Conservation (phyloP, 2,113 vertebrate species). For the Vicugna pacos region DNA sequence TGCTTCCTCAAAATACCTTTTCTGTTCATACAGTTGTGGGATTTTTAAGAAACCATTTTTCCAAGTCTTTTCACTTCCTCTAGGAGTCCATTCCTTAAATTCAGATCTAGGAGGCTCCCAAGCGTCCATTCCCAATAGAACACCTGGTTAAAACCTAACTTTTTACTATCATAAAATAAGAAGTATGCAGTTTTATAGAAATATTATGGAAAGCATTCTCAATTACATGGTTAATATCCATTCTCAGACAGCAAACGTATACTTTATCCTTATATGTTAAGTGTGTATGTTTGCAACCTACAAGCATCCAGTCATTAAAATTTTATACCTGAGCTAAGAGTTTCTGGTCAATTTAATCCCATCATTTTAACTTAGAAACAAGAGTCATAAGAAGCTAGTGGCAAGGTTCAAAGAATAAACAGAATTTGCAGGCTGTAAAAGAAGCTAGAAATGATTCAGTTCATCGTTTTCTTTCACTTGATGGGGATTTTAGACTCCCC, state of each 20-base stretch:
- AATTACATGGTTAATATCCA: neutral
- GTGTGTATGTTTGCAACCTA: neutral
- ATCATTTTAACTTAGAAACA: conserved; percentile 48
- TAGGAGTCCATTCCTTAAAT: conserved; percentile 5
- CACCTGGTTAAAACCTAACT: conserved; percentile 15
- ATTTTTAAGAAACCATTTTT: neutral
- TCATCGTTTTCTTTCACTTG: neutral
- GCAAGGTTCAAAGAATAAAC: neutral
- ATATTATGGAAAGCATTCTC: neutral
- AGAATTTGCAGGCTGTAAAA: conserved; percentile 24
- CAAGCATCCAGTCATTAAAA: conserved; percentile 51
- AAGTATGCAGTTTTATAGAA: neutral
- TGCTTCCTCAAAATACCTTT: neutral
- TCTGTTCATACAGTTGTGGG: neutral
- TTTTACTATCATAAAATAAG: conserved; percentile 13
- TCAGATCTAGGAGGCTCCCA: neutral
- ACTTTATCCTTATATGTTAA: conserved; percentile 8
- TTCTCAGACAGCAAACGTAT: neutral
- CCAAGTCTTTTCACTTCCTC: neutral
- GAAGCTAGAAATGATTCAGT: neutral
- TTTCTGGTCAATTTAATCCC: conserved; percentile 29
- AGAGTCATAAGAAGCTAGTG: neutral
- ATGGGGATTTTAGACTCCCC: neutral
- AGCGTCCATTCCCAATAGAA: neutral
- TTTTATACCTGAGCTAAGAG: conserved; percentile 5